Evolutionary conservation across 2,888 invertebrate genomes (phyloP).

Genomic region (Chymomyza fuscimana): DNA sequence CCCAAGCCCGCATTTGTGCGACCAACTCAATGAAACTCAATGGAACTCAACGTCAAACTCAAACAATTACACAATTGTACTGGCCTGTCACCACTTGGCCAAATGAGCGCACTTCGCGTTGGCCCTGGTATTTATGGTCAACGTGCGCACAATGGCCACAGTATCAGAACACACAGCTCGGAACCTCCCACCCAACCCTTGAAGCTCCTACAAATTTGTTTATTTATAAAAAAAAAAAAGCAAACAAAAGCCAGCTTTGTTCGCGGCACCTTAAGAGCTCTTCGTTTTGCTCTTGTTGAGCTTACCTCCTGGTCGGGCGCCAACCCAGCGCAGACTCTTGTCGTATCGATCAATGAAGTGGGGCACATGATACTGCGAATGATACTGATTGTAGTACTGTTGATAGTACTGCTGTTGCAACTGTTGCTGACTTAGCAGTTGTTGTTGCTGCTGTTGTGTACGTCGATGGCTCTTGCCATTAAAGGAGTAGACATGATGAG

Average conservation of each 20-base stretch:
- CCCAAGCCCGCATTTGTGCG: neutral
- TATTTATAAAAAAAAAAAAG: conserved; percentile 15
- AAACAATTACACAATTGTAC: conserved; percentile 30
- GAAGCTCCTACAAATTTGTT: neutral
- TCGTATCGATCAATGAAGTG: conserved; percentile 77
- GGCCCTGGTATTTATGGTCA: conserved; percentile 1
- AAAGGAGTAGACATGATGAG: conserved; percentile 77
- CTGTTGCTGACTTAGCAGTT: conserved; percentile 69
- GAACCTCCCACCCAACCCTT: neutral
- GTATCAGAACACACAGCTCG: too few relatives aligned
- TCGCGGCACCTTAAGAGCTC: neutral
- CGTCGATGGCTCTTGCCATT: conserved; percentile 77
- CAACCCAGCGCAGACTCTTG: conserved; percentile 76
- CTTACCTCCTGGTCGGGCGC: conserved; percentile 66
- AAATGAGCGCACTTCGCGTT: neutral
- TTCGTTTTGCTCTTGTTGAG: neutral
- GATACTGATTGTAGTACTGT: conserved; percentile 70
- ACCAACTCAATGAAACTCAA: conserved; percentile 4
- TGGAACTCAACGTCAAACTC: conserved; percentile 24
- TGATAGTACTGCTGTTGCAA: conserved; percentile 68
- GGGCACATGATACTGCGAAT: conserved; percentile 69
- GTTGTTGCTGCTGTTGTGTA: conserved; percentile 75
- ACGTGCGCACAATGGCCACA: neutral
- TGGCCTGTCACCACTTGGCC: conserved; percentile 16
- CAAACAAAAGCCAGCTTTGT: conserved; percentile 4